A percentile compares a stretch with the other conserved stretches of the same genome.
phyloP scores from a whole-genome alignment of 1,140 invertebrate genomes.

The Planococcus citri region DNA sequence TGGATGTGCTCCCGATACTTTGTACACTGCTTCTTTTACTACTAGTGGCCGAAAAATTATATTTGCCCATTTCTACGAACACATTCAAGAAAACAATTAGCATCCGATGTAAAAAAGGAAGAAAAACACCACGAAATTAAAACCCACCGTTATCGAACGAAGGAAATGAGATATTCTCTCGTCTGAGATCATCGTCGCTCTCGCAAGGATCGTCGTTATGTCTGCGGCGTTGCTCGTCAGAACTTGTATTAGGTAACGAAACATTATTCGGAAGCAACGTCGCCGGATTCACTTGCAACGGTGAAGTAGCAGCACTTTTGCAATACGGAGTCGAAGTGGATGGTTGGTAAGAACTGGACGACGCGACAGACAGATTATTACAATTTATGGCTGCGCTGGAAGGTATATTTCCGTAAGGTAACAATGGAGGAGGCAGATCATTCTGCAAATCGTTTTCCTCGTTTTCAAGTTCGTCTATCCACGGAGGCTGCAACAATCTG shows the following conservation, averaged over 20 bases:
- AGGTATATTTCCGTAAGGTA: constrained; percentile 24
- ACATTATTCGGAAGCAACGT: constrained; percentile 31
- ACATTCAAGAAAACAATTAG: not conserved
- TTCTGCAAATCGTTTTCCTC: constrained; percentile 44
- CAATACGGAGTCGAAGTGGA: not conserved
- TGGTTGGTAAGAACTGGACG: constrained; percentile 22
- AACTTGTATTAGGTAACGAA: not conserved
- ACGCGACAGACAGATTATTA: constrained; percentile 4
- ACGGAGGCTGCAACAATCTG: constrained; percentile 79
- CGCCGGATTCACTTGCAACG: constrained; percentile 31
- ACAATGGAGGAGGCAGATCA: constrained; percentile 25
- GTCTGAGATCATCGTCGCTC: constrained; percentile 76
- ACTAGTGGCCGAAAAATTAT: constrained; percentile 46
- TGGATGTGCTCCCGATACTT: constrained; percentile 75
- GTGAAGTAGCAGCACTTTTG: constrained; percentile 3
- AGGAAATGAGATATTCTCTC: constrained; percentile 74
- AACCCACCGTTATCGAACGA: constrained; percentile 49
- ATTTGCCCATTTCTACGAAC: constrained; percentile 35
- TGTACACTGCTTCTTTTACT: constrained; percentile 81
- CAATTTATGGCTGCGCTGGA: constrained; percentile 19
- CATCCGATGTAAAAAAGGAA: not conserved
- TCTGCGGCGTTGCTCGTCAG: constrained; percentile 39
- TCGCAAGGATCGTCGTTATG: constrained; percentile 70
- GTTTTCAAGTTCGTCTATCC: constrained; percentile 87
- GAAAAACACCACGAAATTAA: constrained; percentile 25